phyloP scores from a whole-genome alignment of 2,113 vertebrate genomes.

The Lophura nycthemera region DNA sequence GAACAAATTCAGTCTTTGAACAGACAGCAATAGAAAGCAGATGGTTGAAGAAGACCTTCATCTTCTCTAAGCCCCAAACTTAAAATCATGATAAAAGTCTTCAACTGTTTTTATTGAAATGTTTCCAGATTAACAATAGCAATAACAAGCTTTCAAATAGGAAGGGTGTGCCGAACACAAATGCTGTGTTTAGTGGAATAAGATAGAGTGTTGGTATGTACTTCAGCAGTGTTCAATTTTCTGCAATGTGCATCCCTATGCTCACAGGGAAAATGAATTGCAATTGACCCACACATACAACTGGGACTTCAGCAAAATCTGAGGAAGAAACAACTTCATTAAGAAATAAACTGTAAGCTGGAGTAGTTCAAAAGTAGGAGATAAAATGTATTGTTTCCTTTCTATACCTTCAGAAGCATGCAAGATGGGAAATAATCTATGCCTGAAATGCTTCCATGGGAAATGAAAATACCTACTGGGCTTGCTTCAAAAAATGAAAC shows the following conservation, averaged over 20 bases:
- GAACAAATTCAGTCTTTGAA: neutral
- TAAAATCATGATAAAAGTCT: neutral
- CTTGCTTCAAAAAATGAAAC: constrained; percentile 53
- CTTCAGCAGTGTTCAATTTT: neutral
- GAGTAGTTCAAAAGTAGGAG: neutral
- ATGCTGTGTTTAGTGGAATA: neutral
- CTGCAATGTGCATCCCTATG: neutral
- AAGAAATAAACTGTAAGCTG: constrained; percentile 9
- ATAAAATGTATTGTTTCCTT: constrained; percentile 52
- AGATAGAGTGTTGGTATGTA: neutral
- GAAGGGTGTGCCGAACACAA: neutral
- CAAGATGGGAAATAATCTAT: constrained; percentile 26
- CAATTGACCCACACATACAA: neutral
- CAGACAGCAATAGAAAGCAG: neutral
- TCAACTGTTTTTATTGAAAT: neutral
- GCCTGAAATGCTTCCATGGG: constrained; percentile 34
- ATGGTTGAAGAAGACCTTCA: neutral
- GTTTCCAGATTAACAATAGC: neutral
- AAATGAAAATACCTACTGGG: constrained; percentile 29
- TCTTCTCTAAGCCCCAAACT: neutral
- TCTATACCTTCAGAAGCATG: constrained; percentile 25
- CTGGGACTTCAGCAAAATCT: neutral
- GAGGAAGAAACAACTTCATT: constrained; percentile 25
- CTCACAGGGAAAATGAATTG: constrained; percentile 26
- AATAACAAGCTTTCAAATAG: neutral